A percentile compares a stretch with the other conserved stretches of the same genome.
Evolutionary conservation across 2,113 vertebrate genomes (phyloP).

Genomic region (Muntiacus reevesi): DNA sequence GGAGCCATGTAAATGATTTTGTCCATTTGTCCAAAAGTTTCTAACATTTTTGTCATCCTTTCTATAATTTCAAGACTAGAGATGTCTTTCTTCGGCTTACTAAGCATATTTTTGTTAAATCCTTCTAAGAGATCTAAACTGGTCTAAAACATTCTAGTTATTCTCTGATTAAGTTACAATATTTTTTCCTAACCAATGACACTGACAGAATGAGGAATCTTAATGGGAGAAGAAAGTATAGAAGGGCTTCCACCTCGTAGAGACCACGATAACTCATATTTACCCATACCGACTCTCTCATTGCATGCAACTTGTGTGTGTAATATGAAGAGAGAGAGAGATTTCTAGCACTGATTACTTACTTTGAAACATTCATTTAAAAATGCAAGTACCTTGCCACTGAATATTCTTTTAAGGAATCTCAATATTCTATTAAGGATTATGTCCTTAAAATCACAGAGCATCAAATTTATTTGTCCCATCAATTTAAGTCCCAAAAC

Average conservation of each 20-base stretch:
- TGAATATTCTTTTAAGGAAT: not conserved
- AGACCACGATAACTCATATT: not conserved
- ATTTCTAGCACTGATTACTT: not conserved
- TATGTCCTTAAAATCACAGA: slow-evolving; percentile 3
- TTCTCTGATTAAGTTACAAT: not conserved
- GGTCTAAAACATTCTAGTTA: not conserved
- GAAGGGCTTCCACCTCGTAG: not conserved
- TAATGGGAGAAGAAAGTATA: not conserved
- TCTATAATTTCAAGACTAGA: not conserved
- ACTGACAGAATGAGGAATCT: not conserved
- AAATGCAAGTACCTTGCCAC: not conserved
- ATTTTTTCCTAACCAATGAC: not conserved
- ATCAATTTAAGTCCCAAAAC: not conserved
- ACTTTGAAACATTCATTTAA: not conserved
- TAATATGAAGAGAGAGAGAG: not conserved
- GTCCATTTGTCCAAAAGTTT: not conserved
- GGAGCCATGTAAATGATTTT: too few relatives aligned
- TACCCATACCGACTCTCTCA: too few relatives aligned
- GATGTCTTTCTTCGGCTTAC: not conserved
- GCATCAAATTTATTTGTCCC: not conserved
- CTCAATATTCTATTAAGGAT: not conserved
- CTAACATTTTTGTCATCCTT: not conserved
- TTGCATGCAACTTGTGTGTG: too few relatives aligned
- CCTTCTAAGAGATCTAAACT: not conserved
- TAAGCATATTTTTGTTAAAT: not conserved